Evolutionary conservation across 2,888 invertebrate genomes (phyloP), one percentile per base, ranked within the genome.

Genomic region (Lasioglossum villosulum): DNA sequence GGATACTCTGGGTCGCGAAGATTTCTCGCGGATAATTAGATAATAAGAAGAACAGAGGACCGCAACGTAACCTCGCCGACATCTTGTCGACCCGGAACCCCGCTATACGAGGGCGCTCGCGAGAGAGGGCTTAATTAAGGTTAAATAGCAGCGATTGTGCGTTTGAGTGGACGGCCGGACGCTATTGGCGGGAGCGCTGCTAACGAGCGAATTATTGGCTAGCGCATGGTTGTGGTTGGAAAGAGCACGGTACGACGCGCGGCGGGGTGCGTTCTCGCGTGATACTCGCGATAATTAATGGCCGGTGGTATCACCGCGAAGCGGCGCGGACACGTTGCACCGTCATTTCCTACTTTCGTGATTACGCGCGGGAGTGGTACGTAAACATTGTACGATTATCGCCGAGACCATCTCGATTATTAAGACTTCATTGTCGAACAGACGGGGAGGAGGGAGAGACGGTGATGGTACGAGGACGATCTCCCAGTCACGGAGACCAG

Each of bases 141-240:
- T 93, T 94, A 94, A 94, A 94, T 93, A 92, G 90, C 82, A 84
- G 87, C 92, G 93, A 94, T 94, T 94, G 94, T 93, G 87, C 79
- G 83, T 19, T 23, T 45, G 75, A 75, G 80, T 39, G 83, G 89
- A 76, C 81, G 75, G 82, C 78, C 70, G 84, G 88, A 81, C 84
- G 82, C 70, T 87, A 91, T 88, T 75, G 90, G 90, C 83, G 88
- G 92, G 84, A 85, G 89, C 85, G 88, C 88, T 91, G 88, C 89
- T 91, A 91, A 91, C 91, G 92, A 91, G 91, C 82, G 88, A 88
- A 90, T 90, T 91, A 92, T 92, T 89, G 90, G 87, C 73, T 23
- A 23, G 19, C 48, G 6, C 48, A 48, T 74, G 89, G 80, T 78
- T 83, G 89, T 82, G 88, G 83, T 87, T 90, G 88, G 75, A 89